Base-by-base conservation (phyloP, 2,797 vertebrate genomes). In the Lophotriccus pileatus region DNA sequence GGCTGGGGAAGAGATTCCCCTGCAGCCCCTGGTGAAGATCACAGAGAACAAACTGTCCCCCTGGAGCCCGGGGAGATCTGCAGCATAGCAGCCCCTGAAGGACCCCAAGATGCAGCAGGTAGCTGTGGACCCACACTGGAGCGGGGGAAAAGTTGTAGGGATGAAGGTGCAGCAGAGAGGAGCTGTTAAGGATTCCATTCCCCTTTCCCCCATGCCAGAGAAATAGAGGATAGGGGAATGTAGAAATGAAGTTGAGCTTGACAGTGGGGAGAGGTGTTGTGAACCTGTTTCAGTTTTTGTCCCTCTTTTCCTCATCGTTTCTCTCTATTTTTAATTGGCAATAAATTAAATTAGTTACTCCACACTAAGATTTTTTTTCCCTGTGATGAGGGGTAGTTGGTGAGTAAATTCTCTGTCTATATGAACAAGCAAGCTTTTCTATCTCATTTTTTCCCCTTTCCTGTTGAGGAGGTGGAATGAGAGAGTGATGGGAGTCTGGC, bases 31-130 rank as follows among this genome's bases (percentile, higher is more conserved):
- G 27, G 2, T 18, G 46, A 37, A 75, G 46, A 62, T 1, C 8
- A 5, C 0, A 0, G 28, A 20, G 56, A 32, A 12, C 2, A 66
- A 8, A 8, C 6, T 59, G 37, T 41, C 6, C 7, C 6, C 3
- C 44, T 72, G 22, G 18, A 72, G 30, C 9, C 15, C 9, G 15
- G 9, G 34, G 7, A 53, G 9, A 7, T 12, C 16, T 9, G 13
- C 1, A 11, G 12, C 14, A 8, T 20, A 46, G 22, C 14, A 83
- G 23, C n/a, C 36, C 3, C 0, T 30, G 67, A 18, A 72, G 37
- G 52, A 10, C 13, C 4, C 9, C 18, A 6, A 5, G 9, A 12
- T 11, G 18, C 23, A 50, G 21, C 19, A 72, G 5, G 9, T 32
- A 18, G 14, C 5, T 1, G 4, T 43, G 19, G 16, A 58, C 14